Evolutionary conservation across 2,797 vertebrate species (phyloP).

Genomic region (Pyrocephalus nanus): DNA sequence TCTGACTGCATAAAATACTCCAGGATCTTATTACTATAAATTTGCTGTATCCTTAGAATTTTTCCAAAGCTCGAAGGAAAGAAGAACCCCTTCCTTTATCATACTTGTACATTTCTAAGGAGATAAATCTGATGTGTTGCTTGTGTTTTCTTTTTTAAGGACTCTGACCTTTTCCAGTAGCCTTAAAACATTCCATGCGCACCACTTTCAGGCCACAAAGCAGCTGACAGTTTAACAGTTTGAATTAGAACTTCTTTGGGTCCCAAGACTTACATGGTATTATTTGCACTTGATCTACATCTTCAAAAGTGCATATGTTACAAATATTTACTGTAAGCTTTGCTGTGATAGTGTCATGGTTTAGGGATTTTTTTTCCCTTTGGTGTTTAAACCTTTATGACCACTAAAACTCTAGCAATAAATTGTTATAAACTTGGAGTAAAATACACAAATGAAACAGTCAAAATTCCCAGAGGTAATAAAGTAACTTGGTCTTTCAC

Average conservation of each 20-base stretch:
- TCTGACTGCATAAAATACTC: slow-evolving; percentile 16
- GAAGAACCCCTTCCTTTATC: background rate
- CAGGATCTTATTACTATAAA: background rate
- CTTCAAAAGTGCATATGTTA: background rate
- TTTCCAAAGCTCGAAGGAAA: background rate
- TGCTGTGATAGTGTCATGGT: background rate
- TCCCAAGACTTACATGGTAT: background rate
- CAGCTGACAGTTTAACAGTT: background rate
- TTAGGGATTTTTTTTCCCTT: background rate
- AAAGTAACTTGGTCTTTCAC: background rate
- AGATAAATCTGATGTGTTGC: background rate
- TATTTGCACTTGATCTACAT: background rate
- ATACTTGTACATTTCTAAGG: background rate
- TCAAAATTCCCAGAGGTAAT: background rate
- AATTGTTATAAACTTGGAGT: background rate
- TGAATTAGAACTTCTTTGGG: slow-evolving; percentile 10
- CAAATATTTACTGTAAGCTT: background rate
- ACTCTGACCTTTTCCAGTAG: slow-evolving; percentile 34
- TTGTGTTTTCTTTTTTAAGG: background rate
- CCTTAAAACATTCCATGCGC: slow-evolving; percentile 11
- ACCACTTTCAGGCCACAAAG: background rate
- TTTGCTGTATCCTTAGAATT: background rate
- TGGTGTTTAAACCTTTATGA: background rate
- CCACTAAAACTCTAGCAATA: background rate
- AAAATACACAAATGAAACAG: background rate